Conservation (phyloP, 2,113 vertebrate genomes). For the Pomatorhinus ruficollis region DNA sequence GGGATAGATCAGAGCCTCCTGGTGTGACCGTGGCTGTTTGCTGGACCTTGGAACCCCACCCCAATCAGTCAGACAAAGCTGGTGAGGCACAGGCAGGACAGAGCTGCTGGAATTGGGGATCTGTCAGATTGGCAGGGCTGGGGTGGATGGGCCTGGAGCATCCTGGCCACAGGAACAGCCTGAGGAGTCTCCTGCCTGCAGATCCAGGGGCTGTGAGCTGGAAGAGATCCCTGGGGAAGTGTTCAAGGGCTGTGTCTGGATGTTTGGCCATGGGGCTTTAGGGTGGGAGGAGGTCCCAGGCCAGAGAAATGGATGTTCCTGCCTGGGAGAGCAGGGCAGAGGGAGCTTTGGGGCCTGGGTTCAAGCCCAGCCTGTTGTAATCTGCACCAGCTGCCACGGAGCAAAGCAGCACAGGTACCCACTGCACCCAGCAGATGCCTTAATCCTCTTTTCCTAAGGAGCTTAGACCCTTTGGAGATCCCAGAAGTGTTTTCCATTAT, state of each 20-base stretch:
- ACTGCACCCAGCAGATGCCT: neutral
- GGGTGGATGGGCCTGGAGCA: neutral
- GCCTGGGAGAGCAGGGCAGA: neutral
- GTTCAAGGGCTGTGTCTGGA: neutral
- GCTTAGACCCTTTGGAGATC: neutral
- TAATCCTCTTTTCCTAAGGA: neutral
- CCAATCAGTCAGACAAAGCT: neutral
- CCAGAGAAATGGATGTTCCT: neutral
- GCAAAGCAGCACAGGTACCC: neutral
- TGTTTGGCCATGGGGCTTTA: rapidly evolving
- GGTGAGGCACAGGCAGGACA: neutral
- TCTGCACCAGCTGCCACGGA: neutral
- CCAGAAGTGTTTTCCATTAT: neutral
- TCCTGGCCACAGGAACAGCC: neutral
- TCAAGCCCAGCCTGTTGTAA: neutral
- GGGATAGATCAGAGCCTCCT: neutral
- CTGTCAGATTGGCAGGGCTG: neutral
- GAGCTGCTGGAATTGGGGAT: neutral
- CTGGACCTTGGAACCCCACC: neutral
- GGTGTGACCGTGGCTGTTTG: rapidly evolving
- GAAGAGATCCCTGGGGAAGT: neutral
- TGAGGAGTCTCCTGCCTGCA: rapidly evolving
- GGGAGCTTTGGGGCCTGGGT: neutral
- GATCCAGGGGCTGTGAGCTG: neutral
- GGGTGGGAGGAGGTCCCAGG: neutral